phyloP scores from a whole-genome alignment of 2,113 vertebrate genomes.

The Osmerus eperlanus region DNA sequence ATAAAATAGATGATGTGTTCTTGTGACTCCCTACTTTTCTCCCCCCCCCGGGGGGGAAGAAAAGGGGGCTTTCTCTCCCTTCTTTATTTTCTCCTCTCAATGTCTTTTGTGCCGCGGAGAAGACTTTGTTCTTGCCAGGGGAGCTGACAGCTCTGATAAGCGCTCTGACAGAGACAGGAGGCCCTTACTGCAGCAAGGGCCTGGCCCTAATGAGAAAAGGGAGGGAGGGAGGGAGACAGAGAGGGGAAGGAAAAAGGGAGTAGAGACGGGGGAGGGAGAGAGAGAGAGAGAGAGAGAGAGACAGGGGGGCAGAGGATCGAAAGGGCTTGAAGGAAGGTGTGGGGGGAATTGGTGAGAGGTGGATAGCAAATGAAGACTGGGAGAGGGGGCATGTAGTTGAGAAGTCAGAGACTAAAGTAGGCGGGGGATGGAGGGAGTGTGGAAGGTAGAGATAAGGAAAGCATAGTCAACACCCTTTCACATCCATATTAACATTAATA shows the following conservation, averaged over 20 bases:
- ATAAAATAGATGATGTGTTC: constrained; percentile 58
- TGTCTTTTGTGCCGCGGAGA: constrained; percentile 69
- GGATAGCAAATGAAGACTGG: constrained; percentile 39
- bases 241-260: constrained; percentile 8
- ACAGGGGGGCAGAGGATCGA: background rate
- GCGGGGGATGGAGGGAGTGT: constrained; percentile 20
- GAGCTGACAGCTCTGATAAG: constrained; percentile 74
- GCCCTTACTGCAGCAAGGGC: constrained; percentile 65
- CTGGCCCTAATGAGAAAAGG: constrained; percentile 61
- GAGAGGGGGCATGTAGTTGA: background rate
- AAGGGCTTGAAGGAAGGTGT: constrained; percentile 28
- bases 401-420: constrained; percentile 28
- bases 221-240: background rate
- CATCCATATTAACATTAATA: too few species aligned
- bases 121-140: constrained; percentile 73
- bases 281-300: constrained; percentile 18
- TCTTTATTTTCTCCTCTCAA: constrained; percentile 44
- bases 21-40: constrained; percentile 49
- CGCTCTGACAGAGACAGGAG: constrained; percentile 72
- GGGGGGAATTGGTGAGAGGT: constrained; percentile 38
- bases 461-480: too few species aligned
- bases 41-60: constrained; percentile 39
- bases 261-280: background rate
- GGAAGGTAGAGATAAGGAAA: constrained; percentile 1
- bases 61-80: constrained; percentile 42